These are phyloP conservation scores for Tamias sibiricus DNA, from an alignment of 2,113 vertebrate species.

Conservation along the genomic window DNA sequence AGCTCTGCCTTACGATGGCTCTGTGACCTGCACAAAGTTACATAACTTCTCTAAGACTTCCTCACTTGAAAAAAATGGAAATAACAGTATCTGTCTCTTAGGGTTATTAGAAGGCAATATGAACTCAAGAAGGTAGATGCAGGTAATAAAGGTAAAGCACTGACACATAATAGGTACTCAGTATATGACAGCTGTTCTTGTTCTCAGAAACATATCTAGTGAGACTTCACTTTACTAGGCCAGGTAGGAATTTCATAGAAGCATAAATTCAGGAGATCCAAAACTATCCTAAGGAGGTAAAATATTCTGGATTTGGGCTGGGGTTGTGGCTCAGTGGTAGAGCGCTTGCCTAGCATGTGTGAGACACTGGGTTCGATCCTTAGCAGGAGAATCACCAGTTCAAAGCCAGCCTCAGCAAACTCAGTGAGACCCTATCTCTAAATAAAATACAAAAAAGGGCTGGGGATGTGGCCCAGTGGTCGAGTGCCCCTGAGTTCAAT, in stretches of 20 bases:
- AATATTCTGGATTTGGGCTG: background rate
- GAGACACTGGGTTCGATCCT: too few species aligned
- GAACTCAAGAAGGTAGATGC: background rate
- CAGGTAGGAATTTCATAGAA: background rate
- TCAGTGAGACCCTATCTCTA: too few species aligned
- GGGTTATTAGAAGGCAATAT: background rate
- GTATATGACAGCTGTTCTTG: background rate
- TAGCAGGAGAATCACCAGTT: too few species aligned
- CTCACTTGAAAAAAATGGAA: background rate
- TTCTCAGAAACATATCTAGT: background rate
- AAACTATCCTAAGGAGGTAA: background rate
- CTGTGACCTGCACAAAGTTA: background rate
- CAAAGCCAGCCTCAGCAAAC: too few species aligned
- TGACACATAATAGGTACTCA: background rate
- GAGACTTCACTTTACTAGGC: background rate
- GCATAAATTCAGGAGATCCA: background rate
- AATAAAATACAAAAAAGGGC: too few species aligned
- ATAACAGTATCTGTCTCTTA: background rate
- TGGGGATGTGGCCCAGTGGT: too few species aligned
- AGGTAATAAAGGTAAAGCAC: background rate
- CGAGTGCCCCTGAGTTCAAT: too few species aligned
- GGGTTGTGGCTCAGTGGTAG: too few species aligned
- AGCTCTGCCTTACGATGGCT: background rate
- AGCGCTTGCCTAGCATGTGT: too few species aligned
- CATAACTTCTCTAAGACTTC: background rate